Percentiles rank a stretch among this genome's conserved stretches.
Conservation (phyloP, 2,797 vertebrate genomes). For the Karalla daura region DNA sequence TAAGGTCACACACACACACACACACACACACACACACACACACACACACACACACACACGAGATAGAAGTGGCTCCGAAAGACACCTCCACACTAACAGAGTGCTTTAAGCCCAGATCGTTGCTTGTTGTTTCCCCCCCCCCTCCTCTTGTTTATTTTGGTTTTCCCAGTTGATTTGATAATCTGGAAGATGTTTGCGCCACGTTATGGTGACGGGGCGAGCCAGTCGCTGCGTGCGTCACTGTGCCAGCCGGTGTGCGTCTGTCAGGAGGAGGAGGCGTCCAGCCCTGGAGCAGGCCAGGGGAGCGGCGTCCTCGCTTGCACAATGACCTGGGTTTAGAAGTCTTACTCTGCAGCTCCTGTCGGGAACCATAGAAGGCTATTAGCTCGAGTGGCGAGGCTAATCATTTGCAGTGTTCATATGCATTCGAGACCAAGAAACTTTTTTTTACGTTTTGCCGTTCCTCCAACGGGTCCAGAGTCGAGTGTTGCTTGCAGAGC, state of each 20-base stretch:
- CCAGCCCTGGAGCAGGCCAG: constrained; percentile 25
- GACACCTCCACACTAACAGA: constrained; percentile 4
- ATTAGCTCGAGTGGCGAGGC: constrained; percentile 26
- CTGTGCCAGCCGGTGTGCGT: constrained; percentile 24
- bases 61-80: constrained; percentile 9
- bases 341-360: constrained; percentile 40
- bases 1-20: no score
- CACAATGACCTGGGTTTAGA: constrained; percentile 40
- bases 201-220: no score
- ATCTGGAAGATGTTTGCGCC: no score
- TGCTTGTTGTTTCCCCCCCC: neutral
- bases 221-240: constrained; percentile 33
- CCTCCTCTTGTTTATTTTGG: neutral
- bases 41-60: constrained; percentile 24
- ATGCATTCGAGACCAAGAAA: constrained; percentile 48
- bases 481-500: constrained; percentile 82
- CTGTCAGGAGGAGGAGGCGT: constrained; percentile 50
- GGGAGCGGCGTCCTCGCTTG: constrained; percentile 8
- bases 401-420: constrained; percentile 73
- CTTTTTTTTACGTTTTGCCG: constrained; percentile 43
- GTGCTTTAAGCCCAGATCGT: constrained; percentile 25
- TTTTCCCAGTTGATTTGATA: constrained; percentile 4
- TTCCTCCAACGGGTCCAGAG: constrained; percentile 70
- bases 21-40: no score
- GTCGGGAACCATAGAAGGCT: constrained; percentile 32